Evolutionary conservation across 2,888 invertebrate genomes (phyloP), one percentile per base, ranked within the genome.

Genomic region (Campoplex nolae): DNA sequence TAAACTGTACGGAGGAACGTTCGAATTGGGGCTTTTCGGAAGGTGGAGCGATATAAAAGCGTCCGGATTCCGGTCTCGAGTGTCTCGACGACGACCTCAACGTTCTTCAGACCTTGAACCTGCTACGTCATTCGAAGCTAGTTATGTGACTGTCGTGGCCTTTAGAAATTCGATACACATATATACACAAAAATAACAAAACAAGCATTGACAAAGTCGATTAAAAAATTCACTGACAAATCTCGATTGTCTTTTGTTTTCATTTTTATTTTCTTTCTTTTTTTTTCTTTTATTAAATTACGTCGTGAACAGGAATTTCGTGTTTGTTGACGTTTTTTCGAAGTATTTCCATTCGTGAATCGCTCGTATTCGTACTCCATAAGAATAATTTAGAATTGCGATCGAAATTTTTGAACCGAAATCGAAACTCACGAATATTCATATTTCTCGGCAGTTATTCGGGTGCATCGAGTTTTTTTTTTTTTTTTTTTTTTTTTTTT

Each of bases 31-130:
- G 28, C 68, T 80, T 83, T 83, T 86, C 32, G 65, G 83, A 86
- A 75, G 75, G 70, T 83, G 75, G 83, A 83, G 23, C 54, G 18
- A 35, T 67, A 38, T 38, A 28, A 65, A 58, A 85, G 54, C 42
- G 23, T 62, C 70, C 42, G 51, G 65, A 42, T 38, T 32, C 42
- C 67, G 67, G 42, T 16, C 35, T 75, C 74, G 79, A 77, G 35
- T 58, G 67, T 58, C 75, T 76, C 80, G 56, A 76, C 70, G 70
- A 77, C 80, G 79, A 77, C 83, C 93, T 94, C 51, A 92, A 92
- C 54, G 75, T 13, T 45, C 16, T 16, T 95, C 85, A 83, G 71
- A 76, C 81, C 86, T 78, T 83, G 80, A 83, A 78, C 85, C 81
- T 77, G 48, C 86, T 74, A 84, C 90, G 88, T 84, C 90, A 89